A percentile compares a stretch with the other conserved stretches of the same genome.
Evolutionary conservation across 2,888 invertebrate species (phyloP).

Genomic region (Antheraea assamensis): DNA sequence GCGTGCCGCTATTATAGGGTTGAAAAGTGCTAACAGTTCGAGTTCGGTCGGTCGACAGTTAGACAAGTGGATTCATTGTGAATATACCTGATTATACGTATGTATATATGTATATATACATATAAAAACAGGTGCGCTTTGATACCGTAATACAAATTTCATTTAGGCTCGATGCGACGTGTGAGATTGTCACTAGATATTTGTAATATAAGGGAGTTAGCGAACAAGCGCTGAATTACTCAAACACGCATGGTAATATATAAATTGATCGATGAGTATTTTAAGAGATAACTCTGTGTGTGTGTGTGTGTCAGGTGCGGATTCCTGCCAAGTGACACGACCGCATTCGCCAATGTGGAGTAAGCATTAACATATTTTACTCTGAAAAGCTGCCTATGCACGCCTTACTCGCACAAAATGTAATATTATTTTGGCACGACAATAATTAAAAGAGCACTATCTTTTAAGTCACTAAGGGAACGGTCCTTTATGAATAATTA

Average conservation of each 20-base stretch:
- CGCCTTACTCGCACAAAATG: constrained; percentile 22
- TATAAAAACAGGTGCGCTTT: no score
- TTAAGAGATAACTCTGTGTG: constrained; percentile 52
- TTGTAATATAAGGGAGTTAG: no score
- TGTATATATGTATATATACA: no score
- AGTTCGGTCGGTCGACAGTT: no score
- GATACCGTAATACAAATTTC: no score
- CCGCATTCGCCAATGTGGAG: constrained; percentile 79
- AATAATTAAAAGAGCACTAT: constrained; percentile 1
- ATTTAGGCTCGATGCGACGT: no score
- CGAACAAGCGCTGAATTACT: no score
- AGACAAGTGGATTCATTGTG: no score
- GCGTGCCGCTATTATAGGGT: no score
- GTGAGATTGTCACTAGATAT: no score
- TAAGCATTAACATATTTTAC: constrained; percentile 60
- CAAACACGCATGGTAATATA: neutral
- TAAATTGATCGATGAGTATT: constrained; percentile 7
- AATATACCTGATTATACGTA: no score
- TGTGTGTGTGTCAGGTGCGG: constrained; percentile 76
- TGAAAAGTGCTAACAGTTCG: no score
- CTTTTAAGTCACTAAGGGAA: neutral
- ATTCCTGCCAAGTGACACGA: constrained; percentile 78
- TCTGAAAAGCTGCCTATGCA: constrained; percentile 22
- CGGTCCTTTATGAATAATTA: neutral
- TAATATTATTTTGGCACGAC: constrained; percentile 19